Evolutionary conservation across 2,888 invertebrate genomes (phyloP), one percentile per base, ranked within the genome.

Genomic region (Ptilodon capucinus): DNA sequence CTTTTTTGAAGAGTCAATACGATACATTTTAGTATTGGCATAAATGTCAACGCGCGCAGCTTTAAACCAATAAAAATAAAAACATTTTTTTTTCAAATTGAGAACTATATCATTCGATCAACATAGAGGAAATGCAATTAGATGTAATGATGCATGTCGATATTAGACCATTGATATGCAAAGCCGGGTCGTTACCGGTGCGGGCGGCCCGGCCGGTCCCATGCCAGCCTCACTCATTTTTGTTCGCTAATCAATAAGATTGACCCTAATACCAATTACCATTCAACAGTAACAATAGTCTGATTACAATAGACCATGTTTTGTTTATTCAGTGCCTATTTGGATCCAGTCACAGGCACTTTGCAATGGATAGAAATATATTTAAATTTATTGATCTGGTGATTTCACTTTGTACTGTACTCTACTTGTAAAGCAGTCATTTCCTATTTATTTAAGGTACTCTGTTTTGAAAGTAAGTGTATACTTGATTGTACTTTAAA

Each of bases 151-250:
- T 85, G 86, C 90, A 79, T 90, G 88, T 83, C 88, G 80, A 85
- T 86, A 86, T 85, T 85, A 86, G 86, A 88, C 74, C 79, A 91
- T 89, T 89, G 84, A 89, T 86, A 91, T 91, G 90, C 81, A 87
- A 90, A 90, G 82, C 77, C 64, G 70, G 51, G 64, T 79, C 76
- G 81, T 83, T 84, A 77, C 74, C 72, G 68, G 83, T 79, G 79
- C 81, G 83, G 82, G 82, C 77, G 71, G 67, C 64, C n/a, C n/a
- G 74, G 70, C 76, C 81, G 74, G 81, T 81, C 86, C 82, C 82
- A 84, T 79, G 74, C 68, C 69, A 78, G 78, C 80, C 78, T 75
- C 76, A 84, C 79, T 71, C 75, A 80, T 84, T 85, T 86, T 86
- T 83, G 81, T 87, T 79, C 74, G 74, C 75, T 81, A 85, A 86